These are phyloP conservation scores for Pipra filicauda DNA, from an alignment of 2,113 vertebrate genomes.

Conservation along the genomic window DNA sequence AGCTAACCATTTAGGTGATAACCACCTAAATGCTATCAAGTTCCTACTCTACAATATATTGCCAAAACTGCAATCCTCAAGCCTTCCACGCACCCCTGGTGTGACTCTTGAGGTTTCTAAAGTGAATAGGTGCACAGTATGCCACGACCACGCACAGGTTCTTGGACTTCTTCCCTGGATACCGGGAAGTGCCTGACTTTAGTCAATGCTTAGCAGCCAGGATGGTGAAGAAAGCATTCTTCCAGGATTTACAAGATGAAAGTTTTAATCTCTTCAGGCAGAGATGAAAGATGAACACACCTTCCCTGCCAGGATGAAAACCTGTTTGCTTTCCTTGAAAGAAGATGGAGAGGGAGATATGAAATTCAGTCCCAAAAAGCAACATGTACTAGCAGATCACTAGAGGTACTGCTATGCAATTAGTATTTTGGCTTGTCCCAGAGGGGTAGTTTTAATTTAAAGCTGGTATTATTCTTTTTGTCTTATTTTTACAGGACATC, in stretches of 20 bases:
- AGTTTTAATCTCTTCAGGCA: neutral
- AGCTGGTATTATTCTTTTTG: neutral
- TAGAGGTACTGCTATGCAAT: neutral
- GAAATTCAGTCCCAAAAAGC: neutral
- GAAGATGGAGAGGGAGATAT: neutral
- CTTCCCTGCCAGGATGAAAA: conserved; percentile 5
- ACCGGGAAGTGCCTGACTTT: neutral
- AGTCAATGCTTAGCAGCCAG: neutral
- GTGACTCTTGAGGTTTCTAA: neutral
- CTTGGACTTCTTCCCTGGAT: conserved; percentile 11
- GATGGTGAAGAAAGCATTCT: neutral
- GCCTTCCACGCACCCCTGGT: neutral
- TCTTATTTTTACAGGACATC: neutral
- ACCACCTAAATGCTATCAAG: neutral
- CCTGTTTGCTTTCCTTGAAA: conserved; percentile 3
- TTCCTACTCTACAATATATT: neutral
- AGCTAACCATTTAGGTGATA: neutral
- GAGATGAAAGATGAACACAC: conserved; percentile 10
- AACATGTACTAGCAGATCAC: neutral
- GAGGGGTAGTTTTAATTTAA: neutral
- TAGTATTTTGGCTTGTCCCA: neutral
- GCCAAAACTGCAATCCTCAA: neutral
- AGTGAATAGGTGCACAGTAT: neutral
- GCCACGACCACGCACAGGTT: neutral
- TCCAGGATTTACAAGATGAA: conserved; percentile 7